A percentile compares a stretch with the other conserved stretches of the same genome.
Evolutionary conservation across 92 coral and sea anemone genomes (phyloP).

Genomic region (Paramuricea clavata): DNA sequence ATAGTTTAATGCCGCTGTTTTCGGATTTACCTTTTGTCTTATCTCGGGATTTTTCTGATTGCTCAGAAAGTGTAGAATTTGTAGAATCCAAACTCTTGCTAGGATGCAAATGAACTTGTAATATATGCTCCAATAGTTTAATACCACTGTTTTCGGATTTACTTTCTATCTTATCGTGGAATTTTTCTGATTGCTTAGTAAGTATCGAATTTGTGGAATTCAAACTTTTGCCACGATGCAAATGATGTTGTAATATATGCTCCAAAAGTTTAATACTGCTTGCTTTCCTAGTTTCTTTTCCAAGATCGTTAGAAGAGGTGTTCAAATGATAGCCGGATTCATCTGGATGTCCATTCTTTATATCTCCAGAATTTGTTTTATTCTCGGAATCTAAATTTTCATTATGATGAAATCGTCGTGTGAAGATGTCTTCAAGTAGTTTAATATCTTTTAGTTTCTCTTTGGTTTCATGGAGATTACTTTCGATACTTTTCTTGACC

Average conservation of each 20-base stretch:
- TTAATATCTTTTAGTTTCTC: not conserved
- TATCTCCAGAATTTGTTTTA: not conserved
- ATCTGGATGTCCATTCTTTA: not conserved
- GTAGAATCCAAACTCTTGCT: not conserved
- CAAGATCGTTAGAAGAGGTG: not conserved
- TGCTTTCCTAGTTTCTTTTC: not conserved
- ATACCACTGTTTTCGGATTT: not conserved
- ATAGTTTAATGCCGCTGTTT: not conserved
- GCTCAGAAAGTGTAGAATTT: too few species aligned
- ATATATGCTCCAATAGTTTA: not conserved
- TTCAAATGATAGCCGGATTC: not conserved
- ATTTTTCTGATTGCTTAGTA: too few species aligned
- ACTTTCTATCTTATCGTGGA: not conserved
- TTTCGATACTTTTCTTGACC: not conserved
- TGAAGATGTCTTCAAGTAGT: conserved; percentile 8
- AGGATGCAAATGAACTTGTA: not conserved
- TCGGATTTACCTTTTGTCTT: not conserved
- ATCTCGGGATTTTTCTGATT: not conserved
- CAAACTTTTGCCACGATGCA: not conserved
- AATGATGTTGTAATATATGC: not conserved
- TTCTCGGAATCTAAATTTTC: not conserved
- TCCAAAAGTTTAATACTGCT: not conserved
- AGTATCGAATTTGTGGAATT: not conserved
- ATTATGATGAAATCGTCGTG: not conserved
- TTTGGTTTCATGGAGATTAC: not conserved